Base-by-base conservation (phyloP, 2,888 invertebrate genomes). In the Furcula furcula region DNA sequence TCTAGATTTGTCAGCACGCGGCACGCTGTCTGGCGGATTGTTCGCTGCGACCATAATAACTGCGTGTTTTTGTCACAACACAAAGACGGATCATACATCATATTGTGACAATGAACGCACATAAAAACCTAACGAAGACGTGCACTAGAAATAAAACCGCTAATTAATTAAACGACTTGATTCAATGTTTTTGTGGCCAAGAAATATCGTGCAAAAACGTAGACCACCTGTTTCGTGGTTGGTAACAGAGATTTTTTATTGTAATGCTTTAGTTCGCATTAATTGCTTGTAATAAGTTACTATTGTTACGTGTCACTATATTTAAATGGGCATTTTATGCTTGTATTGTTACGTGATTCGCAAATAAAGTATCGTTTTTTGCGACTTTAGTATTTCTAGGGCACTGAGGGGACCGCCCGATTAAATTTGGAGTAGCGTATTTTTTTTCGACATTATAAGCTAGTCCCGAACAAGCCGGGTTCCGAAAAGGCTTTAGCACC, bases 11-110 rank as follows among this genome's bases (percentile, higher is more conserved):
- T 51, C 60, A 61, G 64, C 61, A 48, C 69, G 83, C 84, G 85
- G 76, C 85, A 84, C 74, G 83, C 86, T 75, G 86, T 86, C 86
- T 85, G 69, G 62, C 61, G 48, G 64, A 61, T 64, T 56, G 49
- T 28, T 10, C 6, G 16, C 28, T n/a, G n/a, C 39, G 36, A 19
- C 47, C 54, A 65, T 66, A 71, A 68, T 72, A 63, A 18, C 16
- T 55, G 57, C 53, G 43, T 68, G 65, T 80, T 81, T 82, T 82
- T 80, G 73, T 30, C 31, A 23, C 31, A 37, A 38, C 40, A 65
- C 61, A 62, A 57, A 57, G 49, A 44, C 46, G 10, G 9, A 15
- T 11, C 28, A 28, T 48, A 49, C 47, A 50, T 44, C 55, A 50
- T 44, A 50, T 45, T 47, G 48, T 21, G 31, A 54, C 48, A 49